Evolutionary conservation across 2,888 invertebrate genomes (phyloP).

Genomic region (Athalia circularis): DNA sequence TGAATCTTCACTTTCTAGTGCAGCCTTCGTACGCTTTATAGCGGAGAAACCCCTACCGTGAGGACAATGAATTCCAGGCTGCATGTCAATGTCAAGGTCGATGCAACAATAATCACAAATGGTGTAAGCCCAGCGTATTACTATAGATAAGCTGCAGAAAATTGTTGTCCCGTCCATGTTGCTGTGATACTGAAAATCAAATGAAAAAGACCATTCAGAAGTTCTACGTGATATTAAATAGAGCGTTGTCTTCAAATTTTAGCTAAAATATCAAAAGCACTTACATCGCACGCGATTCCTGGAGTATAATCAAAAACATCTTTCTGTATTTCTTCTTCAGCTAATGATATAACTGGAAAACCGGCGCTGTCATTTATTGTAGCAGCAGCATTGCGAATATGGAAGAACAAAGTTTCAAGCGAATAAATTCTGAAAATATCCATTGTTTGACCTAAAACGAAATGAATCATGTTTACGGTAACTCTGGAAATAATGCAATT

Average conservation of each 20-base stretch:
- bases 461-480: background rate
- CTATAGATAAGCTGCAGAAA: conserved; percentile 66
- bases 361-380: conserved; percentile 30
- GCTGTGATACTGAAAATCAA: conserved; percentile 60
- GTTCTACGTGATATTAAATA: background rate
- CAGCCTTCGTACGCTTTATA: background rate
- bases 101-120: conserved; percentile 69
- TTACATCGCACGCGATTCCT: conserved; percentile 71
- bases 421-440: conserved; percentile 64
- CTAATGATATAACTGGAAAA: conserved; percentile 56
- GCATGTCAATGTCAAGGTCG: conserved; percentile 56
- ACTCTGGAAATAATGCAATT: too few relatives aligned
- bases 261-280: conserved; percentile 42
- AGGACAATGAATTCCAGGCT: conserved; percentile 67
- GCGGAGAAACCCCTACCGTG: conserved; percentile 72
- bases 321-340: conserved; percentile 68
- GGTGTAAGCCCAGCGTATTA: conserved; percentile 69
- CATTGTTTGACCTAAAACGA: conserved; percentile 50
- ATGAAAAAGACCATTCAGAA: background rate
- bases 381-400: conserved; percentile 60
- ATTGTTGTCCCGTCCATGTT: conserved; percentile 50
- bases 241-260: background rate
- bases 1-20: background rate
- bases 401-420: conserved; percentile 67
- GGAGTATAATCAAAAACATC: conserved; percentile 67